Percentiles rank a stretch among this genome's conserved stretches.
Evolutionary conservation across 2,888 invertebrate genomes (phyloP).

Genomic region (Ophion slaviceki): DNA sequence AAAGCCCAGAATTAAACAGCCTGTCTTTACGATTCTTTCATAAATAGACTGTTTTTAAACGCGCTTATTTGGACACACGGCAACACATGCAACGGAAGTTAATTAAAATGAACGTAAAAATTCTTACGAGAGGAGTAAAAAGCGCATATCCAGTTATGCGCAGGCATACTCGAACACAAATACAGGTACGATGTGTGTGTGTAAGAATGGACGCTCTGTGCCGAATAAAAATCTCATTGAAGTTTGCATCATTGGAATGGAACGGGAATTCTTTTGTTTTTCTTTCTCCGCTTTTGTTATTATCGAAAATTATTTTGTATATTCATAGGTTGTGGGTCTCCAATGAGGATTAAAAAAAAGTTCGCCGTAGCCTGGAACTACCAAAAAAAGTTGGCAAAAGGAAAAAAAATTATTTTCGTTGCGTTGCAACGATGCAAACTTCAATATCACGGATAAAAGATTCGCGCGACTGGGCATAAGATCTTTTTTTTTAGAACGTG

Average conservation of each 20-base stretch:
- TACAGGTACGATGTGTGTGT: not conserved
- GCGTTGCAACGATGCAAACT: too few species aligned
- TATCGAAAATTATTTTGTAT: too few species aligned
- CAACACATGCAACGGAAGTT: not conserved
- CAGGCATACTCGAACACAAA: not conserved
- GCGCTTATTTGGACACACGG: slow-evolving; percentile 29
- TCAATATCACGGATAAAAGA: not conserved
- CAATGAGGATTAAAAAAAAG: too few species aligned
- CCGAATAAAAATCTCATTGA: not conserved
- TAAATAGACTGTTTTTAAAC: slow-evolving; percentile 39
- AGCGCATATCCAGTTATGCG: not conserved
- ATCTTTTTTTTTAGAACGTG: too few species aligned
- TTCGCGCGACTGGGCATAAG: too few species aligned
- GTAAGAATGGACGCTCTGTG: not conserved
- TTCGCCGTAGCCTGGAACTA: too few species aligned
- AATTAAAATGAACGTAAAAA: slow-evolving; percentile 48
- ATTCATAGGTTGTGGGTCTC: too few species aligned
- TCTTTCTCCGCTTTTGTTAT: too few species aligned
- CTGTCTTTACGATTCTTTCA: slow-evolving; percentile 1
- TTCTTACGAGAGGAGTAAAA: slow-evolving; percentile 27
- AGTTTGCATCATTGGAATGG: too few species aligned
- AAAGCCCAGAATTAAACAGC: slow-evolving; percentile 9
- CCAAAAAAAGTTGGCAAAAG: too few species aligned
- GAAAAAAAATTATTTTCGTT: too few species aligned
- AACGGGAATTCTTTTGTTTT: too few species aligned